Evolutionary conservation across 1,140 invertebrate genomes (phyloP).

Genomic region (Sitophilus oryzae): DNA sequence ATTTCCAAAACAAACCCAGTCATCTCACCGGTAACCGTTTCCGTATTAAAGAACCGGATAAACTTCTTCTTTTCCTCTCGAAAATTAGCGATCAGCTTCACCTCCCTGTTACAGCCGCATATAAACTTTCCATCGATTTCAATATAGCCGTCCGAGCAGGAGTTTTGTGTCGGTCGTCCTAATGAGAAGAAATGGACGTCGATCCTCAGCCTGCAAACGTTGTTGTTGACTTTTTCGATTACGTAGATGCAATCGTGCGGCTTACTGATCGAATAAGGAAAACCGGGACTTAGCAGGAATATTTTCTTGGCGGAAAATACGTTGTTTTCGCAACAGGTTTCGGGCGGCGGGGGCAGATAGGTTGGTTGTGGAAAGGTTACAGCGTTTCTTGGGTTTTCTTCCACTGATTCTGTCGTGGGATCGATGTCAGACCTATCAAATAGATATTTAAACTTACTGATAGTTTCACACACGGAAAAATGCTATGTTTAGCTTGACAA

Average conservation of each 20-base stretch:
- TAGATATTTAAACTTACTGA: too few species aligned
- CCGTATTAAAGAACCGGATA: conserved; percentile 38
- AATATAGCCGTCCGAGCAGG: conserved; percentile 48
- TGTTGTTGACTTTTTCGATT: conserved; percentile 45
- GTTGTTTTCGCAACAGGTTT: conserved; percentile 44
- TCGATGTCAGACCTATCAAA: not conserved
- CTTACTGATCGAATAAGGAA: conserved; percentile 44
- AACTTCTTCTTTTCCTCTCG: conserved; percentile 36
- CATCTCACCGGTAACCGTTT: conserved; percentile 15
- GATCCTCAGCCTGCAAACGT: conserved; percentile 49
- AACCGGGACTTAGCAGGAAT: conserved; percentile 51
- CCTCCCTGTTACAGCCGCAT: conserved; percentile 52
- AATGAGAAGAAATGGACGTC: conserved; percentile 53
- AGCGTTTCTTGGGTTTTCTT: not conserved
- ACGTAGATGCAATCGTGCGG: conserved; percentile 47
- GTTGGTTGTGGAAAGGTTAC: not conserved
- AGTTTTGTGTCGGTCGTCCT: conserved; percentile 40
- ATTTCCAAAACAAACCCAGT: conserved; percentile 53
- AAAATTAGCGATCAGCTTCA: conserved; percentile 43
- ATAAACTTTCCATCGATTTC: conserved; percentile 51
- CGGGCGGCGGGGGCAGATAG: conserved; percentile 1
- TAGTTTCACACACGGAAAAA: too few species aligned
- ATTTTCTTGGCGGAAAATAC: conserved; percentile 47
- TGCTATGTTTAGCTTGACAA: too few species aligned
- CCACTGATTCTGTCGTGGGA: not conserved